phyloP scores from a whole-genome alignment of 1,140 invertebrate species.

The Drosophila trapezifrons region DNA sequence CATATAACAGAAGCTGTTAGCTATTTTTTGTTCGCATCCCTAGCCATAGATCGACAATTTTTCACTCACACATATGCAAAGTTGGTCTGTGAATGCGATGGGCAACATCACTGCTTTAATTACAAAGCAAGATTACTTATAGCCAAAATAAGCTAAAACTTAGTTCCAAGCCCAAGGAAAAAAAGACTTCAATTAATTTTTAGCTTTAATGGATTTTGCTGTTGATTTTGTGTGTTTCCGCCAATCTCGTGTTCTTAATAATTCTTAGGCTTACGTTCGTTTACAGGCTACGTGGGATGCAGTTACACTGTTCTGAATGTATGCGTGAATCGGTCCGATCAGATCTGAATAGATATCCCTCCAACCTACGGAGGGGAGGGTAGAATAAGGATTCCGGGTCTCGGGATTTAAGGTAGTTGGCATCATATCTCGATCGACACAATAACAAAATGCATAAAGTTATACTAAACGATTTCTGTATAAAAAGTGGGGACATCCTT shows the following conservation, averaged over 20 bases:
- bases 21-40: no score
- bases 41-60: no score
- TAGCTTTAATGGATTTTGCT: slow-evolving; percentile 64
- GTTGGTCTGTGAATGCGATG: no score
- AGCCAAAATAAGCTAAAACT: background rate
- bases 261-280: slow-evolving; percentile 56
- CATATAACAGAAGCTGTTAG: no score
- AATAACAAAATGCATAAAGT: slow-evolving; percentile 64
- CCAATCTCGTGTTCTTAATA: slow-evolving; percentile 43
- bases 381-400: background rate
- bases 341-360: slow-evolving; percentile 18
- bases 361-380: slow-evolving; percentile 7
- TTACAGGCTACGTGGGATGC: slow-evolving; percentile 61
- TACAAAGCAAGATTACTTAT: no score
- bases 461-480: slow-evolving; percentile 65
- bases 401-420: slow-evolving; percentile 7
- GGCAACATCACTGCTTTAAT: no score
- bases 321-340: slow-evolving; percentile 53
- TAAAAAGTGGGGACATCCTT: slow-evolving; percentile 53
- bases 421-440: slow-evolving; percentile 45
- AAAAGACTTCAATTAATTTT: slow-evolving; percentile 19
- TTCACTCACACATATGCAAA: no score
- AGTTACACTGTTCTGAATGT: slow-evolving; percentile 76
- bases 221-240: slow-evolving; percentile 39
- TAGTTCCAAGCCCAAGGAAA: background rate